Evolutionary conservation across 2,113 vertebrate species (phyloP).

Genomic region (Colistium nudipinnis): DNA sequence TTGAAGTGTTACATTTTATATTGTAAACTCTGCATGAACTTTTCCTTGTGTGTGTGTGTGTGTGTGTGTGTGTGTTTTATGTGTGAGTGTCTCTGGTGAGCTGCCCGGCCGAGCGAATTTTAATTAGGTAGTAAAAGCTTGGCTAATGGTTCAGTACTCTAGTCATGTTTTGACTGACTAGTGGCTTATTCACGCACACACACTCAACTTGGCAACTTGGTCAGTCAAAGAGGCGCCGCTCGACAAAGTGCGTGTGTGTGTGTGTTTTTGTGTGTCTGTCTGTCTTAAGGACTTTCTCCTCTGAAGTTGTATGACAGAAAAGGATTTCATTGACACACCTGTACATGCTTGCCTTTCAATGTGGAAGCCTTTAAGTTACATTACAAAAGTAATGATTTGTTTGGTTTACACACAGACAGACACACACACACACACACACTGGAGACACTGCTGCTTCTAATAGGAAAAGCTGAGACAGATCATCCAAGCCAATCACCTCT

Average conservation of each 20-base stretch:
- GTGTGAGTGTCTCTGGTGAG: slow-evolving; percentile 43
- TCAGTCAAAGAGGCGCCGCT: slow-evolving; percentile 74
- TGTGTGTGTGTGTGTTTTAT: slow-evolving; percentile 18
- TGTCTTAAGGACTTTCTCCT: slow-evolving; percentile 13
- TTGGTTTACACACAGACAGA: slow-evolving; percentile 15
- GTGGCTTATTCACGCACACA: slow-evolving; percentile 63
- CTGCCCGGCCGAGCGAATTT: slow-evolving; percentile 47
- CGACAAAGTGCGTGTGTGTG: slow-evolving; percentile 48
- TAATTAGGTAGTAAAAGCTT: slow-evolving; percentile 69
- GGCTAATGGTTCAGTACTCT: slow-evolving; percentile 65
- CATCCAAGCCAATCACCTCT: slow-evolving; percentile 51
- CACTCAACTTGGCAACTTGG: slow-evolving; percentile 67
- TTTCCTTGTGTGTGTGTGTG: slow-evolving; percentile 36
- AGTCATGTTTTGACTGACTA: slow-evolving; percentile 76
- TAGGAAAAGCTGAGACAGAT: slow-evolving; percentile 37
- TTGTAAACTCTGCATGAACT: slow-evolving; percentile 23
- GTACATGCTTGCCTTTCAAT: slow-evolving; percentile 26
- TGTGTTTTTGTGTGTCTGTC: slow-evolving; percentile 37
- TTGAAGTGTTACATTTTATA: too few relatives aligned
- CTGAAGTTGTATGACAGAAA: slow-evolving; percentile 50
- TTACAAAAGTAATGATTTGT: slow-evolving; percentile 3
- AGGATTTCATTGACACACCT: slow-evolving; percentile 42
- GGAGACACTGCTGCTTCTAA: not conserved
- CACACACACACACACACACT: slow-evolving; percentile 2
- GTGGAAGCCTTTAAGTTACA: slow-evolving; percentile 22